Evolutionary conservation across 1,140 invertebrate genomes (phyloP), one percentile per base, ranked within the genome.

Genomic region (Bombus difficillimus): DNA sequence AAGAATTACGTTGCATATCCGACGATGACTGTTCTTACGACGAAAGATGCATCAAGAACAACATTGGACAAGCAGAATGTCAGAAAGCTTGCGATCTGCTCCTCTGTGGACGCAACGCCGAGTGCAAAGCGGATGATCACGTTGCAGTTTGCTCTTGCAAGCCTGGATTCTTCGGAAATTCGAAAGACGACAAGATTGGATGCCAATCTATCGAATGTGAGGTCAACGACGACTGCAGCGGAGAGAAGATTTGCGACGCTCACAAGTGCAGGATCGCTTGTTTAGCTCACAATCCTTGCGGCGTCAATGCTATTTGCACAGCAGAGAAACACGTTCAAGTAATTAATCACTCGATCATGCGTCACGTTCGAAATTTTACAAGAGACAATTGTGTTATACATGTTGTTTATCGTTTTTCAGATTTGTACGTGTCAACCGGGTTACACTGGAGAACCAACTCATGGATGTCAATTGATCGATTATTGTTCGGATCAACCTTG

Each of bases 241-340:
- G 97, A 53, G 98, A 98, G 89, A 98, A 98, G 95, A 95, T 97
- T 34, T 99, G 98, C 88, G 96, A 98, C 69, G 95, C 97, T 66
- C 96, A 97, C 88, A 97, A 97, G 94, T 98, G 98, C 93, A 97
- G 97, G 95, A 98, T 98, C 85, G 97, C 98, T 43, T 99, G 98
- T 93, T 95, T 98, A 10, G 96, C 96, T 1, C 94, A 97, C 32
- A 98, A 98, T 95, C 96, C 97, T 32, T 98, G 98, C 90, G 98
- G 98, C 18, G 96, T 96, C 34, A 98, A 98, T 94, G 97, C 98
- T 0, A 95, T 98, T 34, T 98, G 98, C 93, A 97, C 97, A 34
- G 97, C 97, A 3, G 97, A 98, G 93, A 96, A 97, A 90, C 98
- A 98, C 91, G 95, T 95, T 86, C 96, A 97, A 92, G 94, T 97